Evolutionary conservation across 2,888 invertebrate species (phyloP), one percentile per base, ranked within the genome.

Genomic region (Macroteleia sp.): DNA sequence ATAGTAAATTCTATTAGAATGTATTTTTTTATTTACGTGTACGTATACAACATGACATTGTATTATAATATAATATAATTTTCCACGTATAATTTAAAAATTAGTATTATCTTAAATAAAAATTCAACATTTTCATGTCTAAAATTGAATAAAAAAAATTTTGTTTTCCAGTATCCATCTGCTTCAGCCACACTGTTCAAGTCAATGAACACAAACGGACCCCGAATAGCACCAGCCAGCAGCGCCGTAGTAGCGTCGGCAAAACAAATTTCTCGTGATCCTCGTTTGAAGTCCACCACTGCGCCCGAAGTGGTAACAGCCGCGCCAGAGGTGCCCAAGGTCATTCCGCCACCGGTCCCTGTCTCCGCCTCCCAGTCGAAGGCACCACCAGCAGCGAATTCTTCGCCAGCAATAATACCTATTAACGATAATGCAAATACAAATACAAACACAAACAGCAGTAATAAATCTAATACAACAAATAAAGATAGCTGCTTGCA

Each of bases 211-310:
- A 80, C 85, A 28, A 87, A 86, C 77, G 89, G 90, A 9, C 88
- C 92, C 34, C 92, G 93, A 83, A 94, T 94, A 61, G 92, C 93
- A 77, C 94, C 94, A 2, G 93, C 92, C 3, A 93, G 92, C 85
- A 91, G 93, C 34, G 91, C 92, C 22, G 87, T 93, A 79, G 88
- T 93, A 0, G 92, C 93, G 88, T 76, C 92, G 89, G 74, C 91
- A 90, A 83, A 91, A 84, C 77, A 92, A 88, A 34, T 93, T 50
- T 90, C 90, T 8, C 88, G 91, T 1, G 91, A 91, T 82, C 91
- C 91, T 25, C 86, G 91, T 41, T 61, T 91, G 61, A 91, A 91
- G 54, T 69, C 81, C 12, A 50, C 62, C 0, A 2, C 28, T 3
- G 16, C 34, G 17, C 30, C 52, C n/a, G 39, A 41, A 6, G 5